These are phyloP conservation scores for Idaea biselata DNA, from an alignment of 2,888 invertebrate genomes.

Conservation along the genomic window DNA sequence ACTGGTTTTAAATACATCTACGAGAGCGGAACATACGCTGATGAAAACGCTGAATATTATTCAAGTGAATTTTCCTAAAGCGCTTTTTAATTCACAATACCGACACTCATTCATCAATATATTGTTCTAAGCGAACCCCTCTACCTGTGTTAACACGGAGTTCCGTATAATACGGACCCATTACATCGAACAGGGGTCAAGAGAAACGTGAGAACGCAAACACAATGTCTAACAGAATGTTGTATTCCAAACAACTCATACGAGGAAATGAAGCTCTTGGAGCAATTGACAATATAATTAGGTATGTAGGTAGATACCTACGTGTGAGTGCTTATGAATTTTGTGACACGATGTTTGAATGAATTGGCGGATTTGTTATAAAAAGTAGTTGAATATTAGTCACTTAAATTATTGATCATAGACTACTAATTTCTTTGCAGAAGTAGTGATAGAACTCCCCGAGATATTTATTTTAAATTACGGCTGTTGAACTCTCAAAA, in stretches of 20 bases:
- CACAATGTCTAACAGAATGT: slow-evolving; percentile 20
- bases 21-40: no score
- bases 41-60: no score
- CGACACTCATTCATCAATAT: background rate
- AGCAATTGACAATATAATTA: slow-evolving; percentile 5
- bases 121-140: background rate
- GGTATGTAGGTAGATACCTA: background rate
- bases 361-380: background rate
- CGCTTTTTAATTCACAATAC: background rate
- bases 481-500: no score
- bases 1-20: no score
- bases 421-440: background rate
- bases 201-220: slow-evolving; percentile 48
- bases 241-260: slow-evolving; percentile 7
- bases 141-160: slow-evolving; percentile 3
- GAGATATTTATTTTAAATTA: no score
- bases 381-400: no score
- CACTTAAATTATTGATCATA: no score
- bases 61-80: background rate
- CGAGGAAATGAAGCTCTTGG: slow-evolving; percentile 1
- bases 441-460: slow-evolving; percentile 8
- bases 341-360: background rate
- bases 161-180: background rate
- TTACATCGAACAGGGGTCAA: slow-evolving; percentile 11
- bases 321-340: background rate